Percentiles rank a stretch among this genome's conserved stretches.
These are phyloP conservation scores for Nesogale talazaci DNA, from an alignment of 2,113 vertebrate genomes.

Conservation along the genomic window DNA sequence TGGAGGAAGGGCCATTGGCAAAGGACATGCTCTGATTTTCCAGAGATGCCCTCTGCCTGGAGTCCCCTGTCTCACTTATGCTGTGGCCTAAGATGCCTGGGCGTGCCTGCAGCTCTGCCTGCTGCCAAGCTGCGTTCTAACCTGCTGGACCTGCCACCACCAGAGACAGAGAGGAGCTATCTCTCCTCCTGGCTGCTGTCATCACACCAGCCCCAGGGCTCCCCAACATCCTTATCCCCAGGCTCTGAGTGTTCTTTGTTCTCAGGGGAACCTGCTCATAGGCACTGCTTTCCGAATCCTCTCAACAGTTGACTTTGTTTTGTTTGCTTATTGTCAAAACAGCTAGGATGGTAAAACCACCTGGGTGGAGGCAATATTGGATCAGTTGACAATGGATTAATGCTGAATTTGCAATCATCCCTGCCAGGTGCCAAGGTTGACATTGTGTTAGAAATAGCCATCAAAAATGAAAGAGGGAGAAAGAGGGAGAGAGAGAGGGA, in stretches of 20 bases:
- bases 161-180: not conserved
- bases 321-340: too few relatives aligned
- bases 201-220: not conserved
- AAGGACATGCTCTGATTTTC: not conserved
- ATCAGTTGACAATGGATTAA: slow-evolving; percentile 44
- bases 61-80: not conserved
- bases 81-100: not conserved
- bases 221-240: not conserved
- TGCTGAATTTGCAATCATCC: slow-evolving; percentile 42
- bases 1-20: not conserved
- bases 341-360: not conserved
- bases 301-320: too few relatives aligned
- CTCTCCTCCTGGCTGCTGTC: not conserved
- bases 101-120: not conserved
- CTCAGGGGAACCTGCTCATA: not conserved
- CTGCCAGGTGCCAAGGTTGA: slow-evolving; percentile 4
- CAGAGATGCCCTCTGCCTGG: not conserved
- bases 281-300: not conserved
- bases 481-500: too few relatives aligned
- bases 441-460: not conserved
- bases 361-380: not conserved
- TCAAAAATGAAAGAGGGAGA: not conserved
- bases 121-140: not conserved
- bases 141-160: not conserved
- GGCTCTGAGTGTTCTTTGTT: not conserved